Percentiles rank a stretch among this genome's conserved stretches.
Evolutionary conservation across 2,888 invertebrate species (phyloP).

Genomic region (Halictus quadricinctus): DNA sequence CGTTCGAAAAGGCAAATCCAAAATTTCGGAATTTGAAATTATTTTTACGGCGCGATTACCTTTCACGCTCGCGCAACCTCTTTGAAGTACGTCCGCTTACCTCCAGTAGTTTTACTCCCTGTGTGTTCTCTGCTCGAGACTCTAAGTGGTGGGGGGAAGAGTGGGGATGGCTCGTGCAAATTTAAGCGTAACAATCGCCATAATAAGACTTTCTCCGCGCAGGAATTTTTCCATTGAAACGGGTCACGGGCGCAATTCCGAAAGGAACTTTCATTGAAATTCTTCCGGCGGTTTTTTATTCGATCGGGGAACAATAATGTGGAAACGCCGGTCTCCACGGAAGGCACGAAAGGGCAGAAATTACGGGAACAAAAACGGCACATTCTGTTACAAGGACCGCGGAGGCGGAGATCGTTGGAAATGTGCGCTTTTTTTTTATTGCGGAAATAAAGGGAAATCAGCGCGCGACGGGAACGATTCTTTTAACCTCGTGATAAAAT

Average conservation of each 20-base stretch:
- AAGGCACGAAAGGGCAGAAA: background rate
- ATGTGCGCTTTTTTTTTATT: background rate
- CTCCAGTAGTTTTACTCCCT: background rate
- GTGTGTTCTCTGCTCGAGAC: background rate
- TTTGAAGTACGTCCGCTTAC: background rate
- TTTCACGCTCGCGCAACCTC: background rate
- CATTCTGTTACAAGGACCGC: background rate
- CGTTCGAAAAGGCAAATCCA: background rate
- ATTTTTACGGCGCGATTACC: background rate
- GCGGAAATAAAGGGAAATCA: background rate
- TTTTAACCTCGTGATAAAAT: background rate
- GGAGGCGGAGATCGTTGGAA: background rate
- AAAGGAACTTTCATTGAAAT: constrained; percentile 22
- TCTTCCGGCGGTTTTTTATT: background rate
- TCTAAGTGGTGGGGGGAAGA: background rate
- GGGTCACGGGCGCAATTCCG: background rate
- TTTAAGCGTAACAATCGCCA: background rate
- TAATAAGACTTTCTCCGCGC: background rate
- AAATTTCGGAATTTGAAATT: background rate
- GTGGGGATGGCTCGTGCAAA: background rate
- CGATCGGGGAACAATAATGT: background rate
- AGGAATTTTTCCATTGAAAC: constrained; percentile 14
- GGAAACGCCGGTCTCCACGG: background rate
- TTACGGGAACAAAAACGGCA: background rate
- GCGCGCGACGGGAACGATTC: background rate